phyloP scores from a whole-genome alignment of 2,888 invertebrate species.

The Meghimatium bilineatum region DNA sequence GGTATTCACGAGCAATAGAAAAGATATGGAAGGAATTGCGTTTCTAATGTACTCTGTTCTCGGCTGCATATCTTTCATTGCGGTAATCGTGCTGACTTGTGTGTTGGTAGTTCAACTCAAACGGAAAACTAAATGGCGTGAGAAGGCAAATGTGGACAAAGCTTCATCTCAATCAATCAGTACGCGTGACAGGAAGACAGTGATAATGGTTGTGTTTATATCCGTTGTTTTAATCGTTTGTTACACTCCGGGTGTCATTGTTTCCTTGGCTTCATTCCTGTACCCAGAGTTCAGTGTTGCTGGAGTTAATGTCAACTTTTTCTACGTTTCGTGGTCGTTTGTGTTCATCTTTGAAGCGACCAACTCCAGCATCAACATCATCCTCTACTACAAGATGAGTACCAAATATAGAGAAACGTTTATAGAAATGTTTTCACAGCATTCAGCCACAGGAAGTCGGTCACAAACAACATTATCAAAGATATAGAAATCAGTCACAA shows the following conservation, averaged over 20 bases:
- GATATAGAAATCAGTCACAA: too few relatives aligned
- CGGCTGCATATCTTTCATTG: not conserved
- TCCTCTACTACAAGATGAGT: too few relatives aligned
- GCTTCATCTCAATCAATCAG: not conserved
- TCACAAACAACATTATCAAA: too few relatives aligned
- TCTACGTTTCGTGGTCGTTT: not conserved
- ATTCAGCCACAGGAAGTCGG: too few relatives aligned
- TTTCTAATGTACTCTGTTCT: not conserved
- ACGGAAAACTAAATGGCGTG: conserved; percentile 13
- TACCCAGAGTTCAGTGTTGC: conserved; percentile 1
- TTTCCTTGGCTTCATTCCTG: not conserved
- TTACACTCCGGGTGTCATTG: not conserved
- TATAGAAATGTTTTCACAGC: too few relatives aligned
- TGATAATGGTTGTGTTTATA: not conserved
- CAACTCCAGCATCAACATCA: too few relatives aligned
- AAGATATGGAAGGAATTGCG: not conserved
- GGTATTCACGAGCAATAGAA: not conserved
- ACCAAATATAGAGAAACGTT: too few relatives aligned
- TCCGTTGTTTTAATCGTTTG: not conserved
- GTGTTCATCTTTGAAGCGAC: too few relatives aligned
- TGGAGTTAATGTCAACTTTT: not conserved
- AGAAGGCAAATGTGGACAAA: not conserved
- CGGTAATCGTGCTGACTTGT: not conserved
- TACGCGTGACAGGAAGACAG: not conserved
- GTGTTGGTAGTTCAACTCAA: conserved; percentile 3